Evolutionary conservation across 2,113 vertebrate genomes (phyloP), one percentile per base, ranked within the genome.

Genomic region (Butorides virescens): DNA sequence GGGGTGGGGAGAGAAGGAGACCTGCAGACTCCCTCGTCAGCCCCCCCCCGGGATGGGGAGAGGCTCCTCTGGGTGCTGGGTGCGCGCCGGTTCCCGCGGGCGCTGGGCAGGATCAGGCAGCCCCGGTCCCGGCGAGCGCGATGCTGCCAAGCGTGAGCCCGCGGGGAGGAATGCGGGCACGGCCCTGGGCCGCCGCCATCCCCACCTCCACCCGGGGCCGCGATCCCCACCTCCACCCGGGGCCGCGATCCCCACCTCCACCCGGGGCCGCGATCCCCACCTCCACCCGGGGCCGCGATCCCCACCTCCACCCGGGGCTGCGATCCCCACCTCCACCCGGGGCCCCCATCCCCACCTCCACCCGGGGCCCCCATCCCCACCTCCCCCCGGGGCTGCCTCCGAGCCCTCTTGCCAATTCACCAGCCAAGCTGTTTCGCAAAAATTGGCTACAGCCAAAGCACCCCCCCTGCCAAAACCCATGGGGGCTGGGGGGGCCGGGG

Each of bases 61-160:
- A 49, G 36, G 47, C 32, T 22, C 34, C 12, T 27, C 21, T 52
- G 4, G 49, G 53, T 8, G 3, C 39, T 12, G 42, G 56, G 39
- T 27, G 36, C 4, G 1, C 0, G 0, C 15, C 0, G 9, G 56
- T 16, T 15, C 29, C 18, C 4, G 3, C 3, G 2, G 46, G 52
- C 17, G 4, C 70, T 7, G 87, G 93, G 93, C 84, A n/a, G 88
- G 94, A 5, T 4, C 19, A 14, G 83, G 36, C 82, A 78, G 50
- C 39, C 20, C 88, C 7, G 2, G 25, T 3, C 7, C 61, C 9
- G 30, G 66, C 46, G 34, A 23, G 49, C 7, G 3, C n/a, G n/a
- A n/a, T 15, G 8, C 13, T 52, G 63, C 67, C 73, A 42, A 34
- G 42, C 0, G 11, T 19, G 88, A 44, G 46, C 55, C 30, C 13